A percentile compares a stretch with the other conserved stretches of the same genome.
Evolutionary conservation across 2,888 invertebrate genomes (phyloP).

Genomic region (Morinoia aosen): DNA sequence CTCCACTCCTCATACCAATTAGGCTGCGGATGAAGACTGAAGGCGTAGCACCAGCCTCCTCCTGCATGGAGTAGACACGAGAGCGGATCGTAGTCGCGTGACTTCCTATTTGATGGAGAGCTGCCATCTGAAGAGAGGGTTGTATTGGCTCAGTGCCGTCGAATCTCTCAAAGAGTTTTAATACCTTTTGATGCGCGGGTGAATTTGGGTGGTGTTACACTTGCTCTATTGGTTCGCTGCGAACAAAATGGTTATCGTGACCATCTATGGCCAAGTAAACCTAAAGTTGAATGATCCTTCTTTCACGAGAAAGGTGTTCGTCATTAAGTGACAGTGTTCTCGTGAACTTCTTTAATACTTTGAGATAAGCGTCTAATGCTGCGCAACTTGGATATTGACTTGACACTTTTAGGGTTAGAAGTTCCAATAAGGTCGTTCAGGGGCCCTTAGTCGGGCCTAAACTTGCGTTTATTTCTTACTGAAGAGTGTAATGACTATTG

Average conservation of each 20-base stretch:
- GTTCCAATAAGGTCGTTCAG: neutral
- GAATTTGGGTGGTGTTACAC: neutral
- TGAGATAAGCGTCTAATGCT: neutral
- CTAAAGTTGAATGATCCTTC: neutral
- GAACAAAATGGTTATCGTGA: neutral
- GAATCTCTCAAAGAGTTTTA: neutral
- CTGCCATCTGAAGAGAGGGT: neutral
- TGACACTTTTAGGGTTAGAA: neutral
- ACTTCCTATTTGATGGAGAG: neutral
- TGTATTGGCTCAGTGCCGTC: neutral
- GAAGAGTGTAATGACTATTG: neutral
- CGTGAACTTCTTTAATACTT: neutral
- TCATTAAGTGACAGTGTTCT: neutral
- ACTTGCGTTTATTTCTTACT: neutral
- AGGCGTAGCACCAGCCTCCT: neutral
- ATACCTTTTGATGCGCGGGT: neutral
- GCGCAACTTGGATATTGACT: neutral
- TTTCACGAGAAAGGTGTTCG: neutral
- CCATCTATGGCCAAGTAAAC: neutral
- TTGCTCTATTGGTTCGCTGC: neutral
- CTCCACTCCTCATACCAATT: slow-evolving; percentile 12
- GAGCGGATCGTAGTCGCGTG: neutral
- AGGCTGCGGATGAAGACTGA: slow-evolving; percentile 13
- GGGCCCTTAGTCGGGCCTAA: neutral
- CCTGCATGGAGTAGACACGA: neutral